Evolutionary conservation across 2,888 invertebrate species (phyloP), one percentile per base, ranked within the genome.

Genomic region (Congeria kusceri): DNA sequence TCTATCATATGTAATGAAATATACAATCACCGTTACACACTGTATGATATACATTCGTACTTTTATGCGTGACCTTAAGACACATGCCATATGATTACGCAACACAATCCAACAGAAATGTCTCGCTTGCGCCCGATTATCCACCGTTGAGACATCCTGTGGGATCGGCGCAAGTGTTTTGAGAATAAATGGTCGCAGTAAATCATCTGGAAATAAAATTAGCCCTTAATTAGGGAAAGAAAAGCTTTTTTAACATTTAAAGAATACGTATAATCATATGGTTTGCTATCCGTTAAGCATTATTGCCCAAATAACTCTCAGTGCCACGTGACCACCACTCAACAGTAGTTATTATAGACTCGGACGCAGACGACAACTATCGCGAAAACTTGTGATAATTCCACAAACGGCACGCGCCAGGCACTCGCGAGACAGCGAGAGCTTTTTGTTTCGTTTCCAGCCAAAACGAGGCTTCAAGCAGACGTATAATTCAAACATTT

Each of bases 151-250:
- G 39, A 44, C 46, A n/a, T 39, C 28, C 58, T 70, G 80, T 80
- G 80, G 58, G 80, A 80, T 77, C 1, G 9, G 15, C 39, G 46
- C 80, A 80, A 77, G 66, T 80, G 80, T 62, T 70, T 62, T 66
- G 58, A 66, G 63, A 69, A 39, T 58, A 46, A 58, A 63, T 25
- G 39, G 39, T 39, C 39, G 39, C 39, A 13, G 39, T 39, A 39
- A 39, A 39, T 39, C 39, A 39, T 39, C 39, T 39, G 75, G 65
- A 71, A 75, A 39, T 68, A 80, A 80, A 80, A 76, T 80, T 68
- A 57, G 68, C 56, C 59, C 57, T 80, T 68, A 75, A 76, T 76
- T 75, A 65, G 53, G 59, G 61, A 63, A 75, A 59, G 75, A 66
- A 64, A 67, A 65, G 75, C 67, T 68, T 32, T 32, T 72, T 62